These are phyloP conservation scores for Lacerta bilineata DNA, from an alignment of 2,797 vertebrate genomes.

Conservation along the genomic window DNA sequence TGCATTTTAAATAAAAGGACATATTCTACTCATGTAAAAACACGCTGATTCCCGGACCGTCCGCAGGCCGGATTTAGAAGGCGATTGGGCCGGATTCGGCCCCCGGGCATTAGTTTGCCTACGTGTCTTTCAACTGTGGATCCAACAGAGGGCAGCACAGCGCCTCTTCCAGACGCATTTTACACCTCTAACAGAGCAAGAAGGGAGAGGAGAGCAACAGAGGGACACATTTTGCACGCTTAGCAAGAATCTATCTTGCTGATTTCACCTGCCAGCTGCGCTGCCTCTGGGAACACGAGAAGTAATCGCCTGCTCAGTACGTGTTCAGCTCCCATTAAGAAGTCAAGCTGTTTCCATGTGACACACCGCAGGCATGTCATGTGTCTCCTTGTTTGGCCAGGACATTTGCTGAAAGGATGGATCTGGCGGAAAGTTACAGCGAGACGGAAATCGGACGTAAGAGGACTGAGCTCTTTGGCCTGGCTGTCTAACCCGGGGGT, in stretches of 20 bases:
- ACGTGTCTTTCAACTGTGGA: not conserved
- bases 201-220: too few relatives aligned
- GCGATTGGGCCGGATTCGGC: too few relatives aligned
- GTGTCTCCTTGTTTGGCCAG: too few relatives aligned
- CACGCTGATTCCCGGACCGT: too few relatives aligned
- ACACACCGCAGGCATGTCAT: not conserved
- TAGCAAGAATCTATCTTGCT: not conserved
- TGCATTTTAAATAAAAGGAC: too few relatives aligned
- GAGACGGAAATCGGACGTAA: not conserved
- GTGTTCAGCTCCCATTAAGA: not conserved
- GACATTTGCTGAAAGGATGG: not conserved
- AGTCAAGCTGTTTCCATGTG: not conserved
- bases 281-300: accelerated
- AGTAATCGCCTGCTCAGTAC: accelerated
- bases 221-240: not conserved
- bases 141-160: not conserved
- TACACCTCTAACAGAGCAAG: too few relatives aligned
- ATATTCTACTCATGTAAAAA: too few relatives aligned
- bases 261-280: too few relatives aligned
- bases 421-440: not conserved
- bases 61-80: too few relatives aligned
- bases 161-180: not conserved
- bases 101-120: too few relatives aligned
- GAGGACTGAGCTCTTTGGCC: too few relatives aligned
- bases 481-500: too few relatives aligned